Evolutionary conservation across 2,888 invertebrate genomes (phyloP), one percentile per base, ranked within the genome.

Genomic region (Atrina japonica): DNA sequence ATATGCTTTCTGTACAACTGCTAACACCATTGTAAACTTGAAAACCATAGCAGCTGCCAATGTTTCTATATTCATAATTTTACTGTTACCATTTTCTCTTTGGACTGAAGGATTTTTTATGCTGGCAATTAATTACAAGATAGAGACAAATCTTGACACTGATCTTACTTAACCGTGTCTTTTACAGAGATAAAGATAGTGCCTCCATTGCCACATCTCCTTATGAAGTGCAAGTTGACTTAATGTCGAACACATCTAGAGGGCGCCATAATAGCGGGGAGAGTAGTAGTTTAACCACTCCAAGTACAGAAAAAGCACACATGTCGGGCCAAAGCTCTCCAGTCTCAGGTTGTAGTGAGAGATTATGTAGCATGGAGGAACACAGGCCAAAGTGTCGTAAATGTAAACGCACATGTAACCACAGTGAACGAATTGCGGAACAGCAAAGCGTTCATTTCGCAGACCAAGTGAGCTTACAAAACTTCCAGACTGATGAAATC

Each of bases 281-380:
- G 40, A 74, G 71, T 52, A 27, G 43, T 41, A 53, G 50, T 71
- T 61, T 61, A 1, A 47, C 53, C 11, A 41, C 55, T 1, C 47
- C 66, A 21, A 64, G 47, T 23, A 77, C 77, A 29, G 76, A 78
- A 16, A 80, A 75, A 53, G 70, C 67, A 50, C 76, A 73, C 3
- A 59, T 59, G 3, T 81, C 83, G 7, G 79, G 81, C 43, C 83
- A 83, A 29, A 83, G 86, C 65, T 87, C 88, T 11, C 88, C 88
- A 1, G 78, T 82, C 3, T 84, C 88, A 0, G 80, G 77, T 30
- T 83, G 86, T 59, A 87, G 88, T 64, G 80, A 82, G 49, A 84
- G 78, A 56, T 80, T 86, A 40, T 71, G 76, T 40, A 78, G 80
- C 27, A 80, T 80, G 27, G 82, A 79, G 14, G 78, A 76, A 23